Base-by-base conservation (phyloP, 2,113 vertebrate genomes). In the Trachemys scripta region DNA sequence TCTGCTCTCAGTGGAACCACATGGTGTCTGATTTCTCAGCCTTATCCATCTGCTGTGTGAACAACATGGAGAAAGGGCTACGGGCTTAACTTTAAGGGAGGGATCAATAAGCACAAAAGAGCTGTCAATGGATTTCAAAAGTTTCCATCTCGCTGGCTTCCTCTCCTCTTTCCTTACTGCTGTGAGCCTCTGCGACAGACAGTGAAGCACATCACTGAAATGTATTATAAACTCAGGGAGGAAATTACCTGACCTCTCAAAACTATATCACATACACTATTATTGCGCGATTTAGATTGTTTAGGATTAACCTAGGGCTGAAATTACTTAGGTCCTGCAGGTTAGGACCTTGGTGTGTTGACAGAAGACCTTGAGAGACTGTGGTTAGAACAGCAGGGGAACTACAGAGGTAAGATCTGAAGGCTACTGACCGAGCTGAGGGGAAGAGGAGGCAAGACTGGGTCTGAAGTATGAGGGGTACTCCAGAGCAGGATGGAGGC, bases 191-290 rank as follows among this genome's bases (percentile, higher is more conserved):
- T 87, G 80, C 29, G 75, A 62, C 5, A 84, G 92, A 79, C 89
- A 82, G 92, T 93, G 88, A 92, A 31, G 88, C 89, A 31, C 85
- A 87, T 87, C 83, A 80, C 85, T 91, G 91, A 92, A 88, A 87
- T 85, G 19, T 8, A 57, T 72, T 53, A 85, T 89, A 91, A 96
- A 91, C 87, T 45, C 90, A 78, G 72, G 85, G 91, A 96, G 95
- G 92, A 97, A 49, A 65, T 69, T 57, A 29, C 35, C 57, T 87
- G 94, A 94, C 80, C 1, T 82, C 85, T 87, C 96, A 96, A 14
- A 85, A 96, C 97, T 95, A 94, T 92, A 91, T 82, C 79, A 88
- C 5, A 38, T 89, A 45, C 56, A 84, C 87, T 72, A 85, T 59
- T 47, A 38, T 45, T 35, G 65, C 59, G 72, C 45, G 90, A 95